These are phyloP conservation scores for Chroicocephalus ridibundus DNA, from an alignment of 2,113 vertebrate genomes.

Conservation along the genomic window DNA sequence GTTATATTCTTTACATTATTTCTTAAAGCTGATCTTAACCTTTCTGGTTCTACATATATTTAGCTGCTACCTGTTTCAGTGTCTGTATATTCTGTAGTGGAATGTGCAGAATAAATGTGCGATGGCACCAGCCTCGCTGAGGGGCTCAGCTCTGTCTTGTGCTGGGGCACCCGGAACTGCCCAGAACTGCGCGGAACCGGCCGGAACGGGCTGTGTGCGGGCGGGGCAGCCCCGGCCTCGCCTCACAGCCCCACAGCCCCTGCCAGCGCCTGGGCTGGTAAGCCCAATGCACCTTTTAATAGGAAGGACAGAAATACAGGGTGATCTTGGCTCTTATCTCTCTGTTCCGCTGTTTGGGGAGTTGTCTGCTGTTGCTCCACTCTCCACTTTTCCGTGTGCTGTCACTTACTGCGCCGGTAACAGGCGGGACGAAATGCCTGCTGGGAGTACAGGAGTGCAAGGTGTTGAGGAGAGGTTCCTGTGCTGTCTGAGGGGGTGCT, in stretches of 20 bases:
- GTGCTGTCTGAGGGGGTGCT: rapidly evolving
- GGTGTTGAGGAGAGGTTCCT: rapidly evolving
- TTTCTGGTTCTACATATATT: rapidly evolving
- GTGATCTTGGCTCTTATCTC: rapidly evolving
- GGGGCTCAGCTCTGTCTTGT: neutral
- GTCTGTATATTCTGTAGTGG: no score
- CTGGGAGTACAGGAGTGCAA: rapidly evolving
- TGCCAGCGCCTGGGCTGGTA: rapidly evolving
- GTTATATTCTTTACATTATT: neutral
- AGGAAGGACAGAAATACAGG: neutral
- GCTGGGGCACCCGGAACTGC: neutral
- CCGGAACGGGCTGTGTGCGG: rapidly evolving
- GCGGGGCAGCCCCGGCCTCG: neutral
- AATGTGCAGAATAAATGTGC: rapidly evolving
- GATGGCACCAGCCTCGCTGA: neutral
- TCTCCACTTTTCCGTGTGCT: neutral
- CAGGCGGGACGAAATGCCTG: neutral
- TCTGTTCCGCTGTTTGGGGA: neutral
- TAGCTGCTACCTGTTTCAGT: neutral
- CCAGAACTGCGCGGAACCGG: rapidly evolving
- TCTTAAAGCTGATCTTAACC: neutral
- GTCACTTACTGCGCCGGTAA: rapidly evolving
- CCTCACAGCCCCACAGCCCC: neutral
- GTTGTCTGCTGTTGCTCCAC: rapidly evolving
- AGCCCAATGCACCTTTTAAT: rapidly evolving